A percentile compares a stretch with the other conserved stretches of the same genome.
These are phyloP conservation scores for Leucania comma DNA, from an alignment of 2,888 invertebrate genomes.

Conservation along the genomic window DNA sequence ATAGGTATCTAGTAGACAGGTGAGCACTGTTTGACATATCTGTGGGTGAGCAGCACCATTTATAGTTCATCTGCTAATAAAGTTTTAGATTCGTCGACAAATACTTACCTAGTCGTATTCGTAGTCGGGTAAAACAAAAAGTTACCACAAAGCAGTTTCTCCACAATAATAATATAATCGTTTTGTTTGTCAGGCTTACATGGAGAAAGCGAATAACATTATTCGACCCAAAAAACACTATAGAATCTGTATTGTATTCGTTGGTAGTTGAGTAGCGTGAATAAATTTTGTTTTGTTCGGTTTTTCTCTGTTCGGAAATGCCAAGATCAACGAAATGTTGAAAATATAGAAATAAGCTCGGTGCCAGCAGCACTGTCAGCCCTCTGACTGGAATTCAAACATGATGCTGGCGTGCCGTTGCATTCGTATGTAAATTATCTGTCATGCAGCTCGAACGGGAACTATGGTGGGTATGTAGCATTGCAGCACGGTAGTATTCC, in stretches of 20 bases:
- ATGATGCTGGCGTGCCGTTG: constrained; percentile 37
- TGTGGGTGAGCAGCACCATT: background rate
- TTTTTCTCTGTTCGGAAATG: constrained; percentile 54
- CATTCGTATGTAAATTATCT: constrained; percentile 58
- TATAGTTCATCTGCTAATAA: constrained; percentile 1
- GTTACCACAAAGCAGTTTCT: constrained; percentile 39
- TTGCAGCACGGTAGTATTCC: constrained; percentile 29
- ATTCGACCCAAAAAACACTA: constrained; percentile 43
- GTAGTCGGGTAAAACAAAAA: constrained; percentile 36
- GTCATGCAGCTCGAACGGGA: constrained; percentile 37
- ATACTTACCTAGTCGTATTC: constrained; percentile 6
- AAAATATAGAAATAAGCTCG: constrained; percentile 52
- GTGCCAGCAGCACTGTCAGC: constrained; percentile 48
- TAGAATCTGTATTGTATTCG: constrained; percentile 38
- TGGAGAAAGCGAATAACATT: constrained; percentile 46
- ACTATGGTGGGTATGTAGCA: constrained; percentile 35
- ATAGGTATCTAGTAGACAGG: background rate
- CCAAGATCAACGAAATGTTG: constrained; percentile 55
- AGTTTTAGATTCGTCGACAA: constrained; percentile 10
- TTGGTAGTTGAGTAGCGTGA: constrained; percentile 39
- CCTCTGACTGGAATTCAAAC: constrained; percentile 49
- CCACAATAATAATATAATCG: constrained; percentile 49
- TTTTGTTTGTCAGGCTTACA: constrained; percentile 55
- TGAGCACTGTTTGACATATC: too few species aligned
- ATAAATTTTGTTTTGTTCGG: constrained; percentile 57